A percentile compares a stretch with the other conserved stretches of the same genome.
These are phyloP conservation scores for Rotaria magnacalcarata DNA, from an alignment of 2,888 invertebrate genomes.

Conservation along the genomic window DNA sequence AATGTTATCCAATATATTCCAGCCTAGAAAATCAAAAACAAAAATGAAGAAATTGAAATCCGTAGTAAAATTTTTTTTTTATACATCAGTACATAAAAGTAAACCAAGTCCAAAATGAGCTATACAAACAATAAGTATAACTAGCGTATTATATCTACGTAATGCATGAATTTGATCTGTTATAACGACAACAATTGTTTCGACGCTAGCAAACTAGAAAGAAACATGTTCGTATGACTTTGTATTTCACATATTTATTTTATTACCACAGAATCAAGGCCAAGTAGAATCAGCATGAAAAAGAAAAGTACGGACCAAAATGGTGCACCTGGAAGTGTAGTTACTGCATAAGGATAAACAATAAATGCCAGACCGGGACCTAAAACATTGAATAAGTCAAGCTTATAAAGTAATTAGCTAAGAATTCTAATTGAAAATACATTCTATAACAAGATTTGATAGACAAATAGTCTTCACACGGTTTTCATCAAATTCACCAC, in stretches of 20 bases:
- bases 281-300: slow-evolving; percentile 42
- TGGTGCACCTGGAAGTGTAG: slow-evolving; percentile 41
- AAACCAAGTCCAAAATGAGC: slow-evolving; percentile 38
- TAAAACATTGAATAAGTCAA: not conserved
- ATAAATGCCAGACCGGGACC: slow-evolving; percentile 45
- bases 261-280: slow-evolving; percentile 42
- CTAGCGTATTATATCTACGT: slow-evolving; percentile 34
- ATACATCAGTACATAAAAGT: slow-evolving; percentile 42
- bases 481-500: no score
- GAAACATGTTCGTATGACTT: not conserved
- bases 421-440: no score
- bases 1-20: slow-evolving; percentile 43
- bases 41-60: not conserved
- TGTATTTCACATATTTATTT: not conserved
- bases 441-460: no score
- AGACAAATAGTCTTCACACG: no score
- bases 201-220: slow-evolving; percentile 44
- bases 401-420: no score
- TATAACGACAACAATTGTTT: slow-evolving; percentile 40
- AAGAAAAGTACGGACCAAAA: slow-evolving; percentile 46
- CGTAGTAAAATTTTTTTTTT: no score
- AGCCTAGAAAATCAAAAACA: not conserved
- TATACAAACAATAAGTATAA: slow-evolving; percentile 34
- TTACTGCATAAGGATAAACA: slow-evolving; percentile 45
- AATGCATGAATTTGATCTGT: slow-evolving; percentile 38